Evolutionary conservation across 2,797 vertebrate genomes (phyloP).

Genomic region (Oreortyx pictus): DNA sequence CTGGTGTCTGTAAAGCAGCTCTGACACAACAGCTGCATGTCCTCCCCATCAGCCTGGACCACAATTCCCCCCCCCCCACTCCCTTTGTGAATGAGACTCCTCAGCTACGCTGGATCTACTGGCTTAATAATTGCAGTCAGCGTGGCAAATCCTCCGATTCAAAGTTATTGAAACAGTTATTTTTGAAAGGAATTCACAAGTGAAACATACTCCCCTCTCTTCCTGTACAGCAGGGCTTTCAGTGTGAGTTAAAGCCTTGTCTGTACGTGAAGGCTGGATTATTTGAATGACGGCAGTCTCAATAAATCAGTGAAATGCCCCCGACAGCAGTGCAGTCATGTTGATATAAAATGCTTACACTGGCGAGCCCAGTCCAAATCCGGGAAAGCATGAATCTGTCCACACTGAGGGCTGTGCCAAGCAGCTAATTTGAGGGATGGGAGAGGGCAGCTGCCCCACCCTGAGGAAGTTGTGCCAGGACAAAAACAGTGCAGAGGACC

Average conservation of each 20-base stretch:
- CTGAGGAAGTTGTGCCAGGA: conserved; percentile 6
- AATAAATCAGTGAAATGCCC: conserved; percentile 18
- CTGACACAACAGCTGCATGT: background rate
- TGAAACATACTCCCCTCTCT: background rate
- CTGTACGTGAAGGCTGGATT: background rate
- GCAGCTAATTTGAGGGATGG: conserved; percentile 38
- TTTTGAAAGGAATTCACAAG: background rate
- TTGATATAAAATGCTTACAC: conserved; percentile 36
- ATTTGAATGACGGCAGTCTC: background rate
- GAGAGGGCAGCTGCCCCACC: conserved; percentile 45
- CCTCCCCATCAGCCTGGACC: background rate
- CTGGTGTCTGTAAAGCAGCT: background rate
- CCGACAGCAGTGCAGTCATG: background rate
- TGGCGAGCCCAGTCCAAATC: conserved; percentile 41
- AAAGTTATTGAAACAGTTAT: background rate
- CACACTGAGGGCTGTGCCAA: conserved; percentile 34
- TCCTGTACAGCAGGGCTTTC: background rate
- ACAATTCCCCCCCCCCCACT: background rate
- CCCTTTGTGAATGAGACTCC: background rate
- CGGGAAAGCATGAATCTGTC: conserved; percentile 62
- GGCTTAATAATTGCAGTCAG: conserved; percentile 2
- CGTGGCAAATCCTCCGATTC: background rate
- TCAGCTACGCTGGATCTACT: background rate
- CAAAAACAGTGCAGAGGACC: conserved; percentile 4
- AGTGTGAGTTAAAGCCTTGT: background rate